Evolutionary conservation across 2,797 vertebrate species (phyloP), one percentile per base, ranked within the genome.

Genomic region (Typhlichthys eigenmanni): DNA sequence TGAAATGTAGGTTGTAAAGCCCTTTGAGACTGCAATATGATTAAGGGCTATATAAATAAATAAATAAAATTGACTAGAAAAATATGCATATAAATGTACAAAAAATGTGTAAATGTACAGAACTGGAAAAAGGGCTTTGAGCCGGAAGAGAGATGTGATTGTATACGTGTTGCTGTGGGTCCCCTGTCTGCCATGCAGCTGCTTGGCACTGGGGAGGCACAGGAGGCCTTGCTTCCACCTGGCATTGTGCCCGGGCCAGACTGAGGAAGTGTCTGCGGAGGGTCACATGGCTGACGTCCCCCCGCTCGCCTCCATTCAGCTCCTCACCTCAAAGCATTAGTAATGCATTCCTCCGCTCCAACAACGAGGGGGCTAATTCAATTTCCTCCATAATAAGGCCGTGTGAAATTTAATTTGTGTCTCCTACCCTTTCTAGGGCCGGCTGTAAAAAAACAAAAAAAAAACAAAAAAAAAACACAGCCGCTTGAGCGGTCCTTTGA

Each of bases 311-410:
- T 13, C 69, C 76, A 88, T 88, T 92, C 81, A 88, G 87, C 76
- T 68, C 71, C 64, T 74, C 79, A 87, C 82, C 85, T 86, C 88
- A 88, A 83, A 82, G 87, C 87, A 91, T 89, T 92, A 90, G 87
- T 85, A 56, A 89, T 76, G 88, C 90, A 92, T 91, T 92, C 90
- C 89, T 86, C 71, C 70, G 70, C 76, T 78, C 74, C 75, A 60
- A 86, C 84, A 83, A 88, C 76, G 83, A 81, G 73, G 80, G 66
- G 79, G 46, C 64, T 87, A 85, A 89, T 88, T 92, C 71, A 80
- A 92, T 91, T 92, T 91, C 80, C 88, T 75, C 64, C 48, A 79
- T 75, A 78, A 85, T 77, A 73, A 81, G 83, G 51, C 72, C 58
- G 85, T 83, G 85, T 85, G 84, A 89, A 85, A 86, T 91, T 84